A percentile compares a stretch with the other conserved stretches of the same genome.
Evolutionary conservation across 2,888 invertebrate species (phyloP).

Genomic region (Lasioglossum marginatum): DNA sequence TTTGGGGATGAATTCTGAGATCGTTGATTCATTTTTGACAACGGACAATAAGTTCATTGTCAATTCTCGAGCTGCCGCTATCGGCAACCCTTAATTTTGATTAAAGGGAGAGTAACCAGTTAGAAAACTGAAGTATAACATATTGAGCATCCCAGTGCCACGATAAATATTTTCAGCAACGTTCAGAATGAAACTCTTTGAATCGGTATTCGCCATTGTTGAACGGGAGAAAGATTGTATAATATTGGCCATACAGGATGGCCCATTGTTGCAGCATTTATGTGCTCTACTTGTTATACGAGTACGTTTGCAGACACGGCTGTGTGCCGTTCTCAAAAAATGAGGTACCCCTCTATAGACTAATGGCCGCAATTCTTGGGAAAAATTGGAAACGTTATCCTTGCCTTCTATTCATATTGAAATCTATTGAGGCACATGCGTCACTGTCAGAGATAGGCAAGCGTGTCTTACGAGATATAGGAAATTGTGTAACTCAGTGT

Average conservation of each 20-base stretch:
- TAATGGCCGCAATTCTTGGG: constrained; percentile 7
- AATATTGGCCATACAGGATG: neutral
- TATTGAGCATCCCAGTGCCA: neutral
- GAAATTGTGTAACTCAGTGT: neutral
- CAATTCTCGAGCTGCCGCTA: no score
- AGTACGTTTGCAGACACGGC: neutral
- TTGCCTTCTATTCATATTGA: neutral
- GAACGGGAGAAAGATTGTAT: neutral
- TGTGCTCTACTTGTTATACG: neutral
- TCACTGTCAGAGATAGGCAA: constrained; percentile 4
- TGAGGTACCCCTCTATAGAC: neutral
- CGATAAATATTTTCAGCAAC: neutral
- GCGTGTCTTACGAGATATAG: neutral
- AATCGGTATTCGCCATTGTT: neutral
- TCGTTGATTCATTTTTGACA: no score
- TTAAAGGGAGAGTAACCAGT: no score
- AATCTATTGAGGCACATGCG: constrained; percentile 1
- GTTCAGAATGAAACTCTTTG: neutral
- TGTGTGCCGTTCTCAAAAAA: neutral
- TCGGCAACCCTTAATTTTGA: no score
- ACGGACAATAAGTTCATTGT: no score
- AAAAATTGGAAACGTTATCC: constrained; percentile 13
- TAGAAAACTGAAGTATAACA: neutral
- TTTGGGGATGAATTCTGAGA: no score
- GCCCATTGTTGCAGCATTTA: neutral